Evolutionary conservation across 2,797 vertebrate genomes (phyloP).

Genomic region (Coregonus sp.): DNA sequence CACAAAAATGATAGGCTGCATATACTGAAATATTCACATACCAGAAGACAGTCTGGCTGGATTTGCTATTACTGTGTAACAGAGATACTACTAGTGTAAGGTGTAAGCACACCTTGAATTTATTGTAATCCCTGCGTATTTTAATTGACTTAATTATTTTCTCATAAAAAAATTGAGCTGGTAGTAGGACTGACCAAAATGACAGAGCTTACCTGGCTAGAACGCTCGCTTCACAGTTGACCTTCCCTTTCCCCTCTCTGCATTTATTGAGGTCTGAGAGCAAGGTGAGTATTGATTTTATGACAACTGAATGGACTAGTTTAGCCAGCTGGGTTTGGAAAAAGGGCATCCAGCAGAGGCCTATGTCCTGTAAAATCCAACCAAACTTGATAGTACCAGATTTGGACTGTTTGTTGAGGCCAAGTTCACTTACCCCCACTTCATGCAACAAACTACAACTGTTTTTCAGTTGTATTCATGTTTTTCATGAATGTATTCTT

Average conservation of each 20-base stretch:
- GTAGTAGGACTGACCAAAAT: background rate
- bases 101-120: conserved; percentile 33
- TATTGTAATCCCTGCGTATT: background rate
- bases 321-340: conserved; percentile 44
- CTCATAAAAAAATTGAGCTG: background rate
- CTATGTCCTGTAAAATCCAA: background rate
- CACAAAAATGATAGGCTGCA: background rate
- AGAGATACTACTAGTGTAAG: conserved; percentile 22
- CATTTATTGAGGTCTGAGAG: conserved; percentile 40
- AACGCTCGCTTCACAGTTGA: background rate
- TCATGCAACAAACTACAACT: conserved; percentile 3
- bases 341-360: conserved; percentile 40
- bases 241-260: conserved; percentile 16
- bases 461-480: conserved; percentile 7
- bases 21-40: background rate
- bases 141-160: background rate
- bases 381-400: conserved; percentile 13
- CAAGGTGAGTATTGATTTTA: conserved; percentile 64
- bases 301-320: conserved; percentile 60
- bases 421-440: background rate
- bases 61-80: conserved; percentile 5
- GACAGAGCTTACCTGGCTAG: background rate
- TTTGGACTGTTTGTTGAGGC: background rate
- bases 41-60: background rate
- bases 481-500: background rate